Percentiles rank a stretch among this genome's conserved stretches.
Conservation (phyloP, 2,797 vertebrate genomes). For the Euphonia xanthogaster region DNA sequence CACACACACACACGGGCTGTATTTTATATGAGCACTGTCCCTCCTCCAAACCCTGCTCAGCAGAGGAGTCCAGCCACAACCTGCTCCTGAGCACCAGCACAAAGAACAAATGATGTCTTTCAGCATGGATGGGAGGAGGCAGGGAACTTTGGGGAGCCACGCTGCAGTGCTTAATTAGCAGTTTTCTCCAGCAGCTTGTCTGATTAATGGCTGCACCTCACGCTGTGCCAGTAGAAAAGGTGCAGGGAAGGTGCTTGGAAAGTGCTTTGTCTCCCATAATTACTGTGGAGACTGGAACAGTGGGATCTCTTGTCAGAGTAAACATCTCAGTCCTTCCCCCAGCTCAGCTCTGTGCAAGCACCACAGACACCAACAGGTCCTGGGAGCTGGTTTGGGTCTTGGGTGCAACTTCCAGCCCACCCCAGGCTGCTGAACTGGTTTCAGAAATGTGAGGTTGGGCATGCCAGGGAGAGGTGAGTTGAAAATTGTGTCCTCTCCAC, state of each 20-base stretch:
- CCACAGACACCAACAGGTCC: fast-evolving
- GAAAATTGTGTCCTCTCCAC: background rate
- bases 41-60: background rate
- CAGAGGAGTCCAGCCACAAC: background rate
- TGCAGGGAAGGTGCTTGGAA: background rate
- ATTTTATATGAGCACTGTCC: background rate
- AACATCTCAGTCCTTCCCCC: background rate
- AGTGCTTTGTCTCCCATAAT: background rate
- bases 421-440: background rate
- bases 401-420: background rate
- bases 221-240: background rate
- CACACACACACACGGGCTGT: fast-evolving
- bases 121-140: background rate
- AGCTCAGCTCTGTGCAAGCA: background rate
- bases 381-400: background rate
- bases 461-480: fast-evolving
- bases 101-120: background rate
- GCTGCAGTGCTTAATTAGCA: constrained; percentile 16
- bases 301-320: background rate
- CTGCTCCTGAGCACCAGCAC: background rate
- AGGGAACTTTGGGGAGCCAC: background rate
- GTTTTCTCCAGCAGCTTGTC: constrained; percentile 25
- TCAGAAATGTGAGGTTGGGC: background rate
- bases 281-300: background rate
- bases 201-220: constrained; percentile 49